Evolutionary conservation across 1,140 invertebrate genomes (phyloP).

Genomic region (Lepidurus couesii): DNA sequence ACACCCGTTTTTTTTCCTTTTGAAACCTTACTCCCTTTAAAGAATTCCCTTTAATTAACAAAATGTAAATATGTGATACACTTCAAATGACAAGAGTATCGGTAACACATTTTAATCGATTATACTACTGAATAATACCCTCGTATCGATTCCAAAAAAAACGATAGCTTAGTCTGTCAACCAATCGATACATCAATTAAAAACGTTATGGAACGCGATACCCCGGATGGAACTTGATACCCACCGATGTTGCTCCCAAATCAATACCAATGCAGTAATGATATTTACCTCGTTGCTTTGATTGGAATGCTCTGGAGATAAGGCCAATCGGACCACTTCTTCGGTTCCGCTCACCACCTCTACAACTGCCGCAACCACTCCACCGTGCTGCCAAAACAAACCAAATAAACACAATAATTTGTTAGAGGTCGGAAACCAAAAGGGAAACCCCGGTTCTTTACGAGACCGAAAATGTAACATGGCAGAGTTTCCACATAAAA

Average conservation of each 20-base stretch:
- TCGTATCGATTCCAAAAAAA: not conserved
- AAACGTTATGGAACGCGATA: slow-evolving; percentile 22
- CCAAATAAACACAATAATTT: not conserved
- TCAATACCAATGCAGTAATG: not conserved
- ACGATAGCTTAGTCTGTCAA: not conserved
- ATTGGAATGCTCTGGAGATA: slow-evolving; percentile 23
- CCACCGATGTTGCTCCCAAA: not conserved
- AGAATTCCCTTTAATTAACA: too few relatives aligned
- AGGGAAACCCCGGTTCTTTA: not conserved
- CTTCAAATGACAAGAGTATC: not conserved
- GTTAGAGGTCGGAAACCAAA: not conserved
- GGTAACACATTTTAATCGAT: not conserved
- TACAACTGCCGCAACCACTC: slow-evolving; percentile 33
- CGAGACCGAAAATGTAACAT: not conserved
- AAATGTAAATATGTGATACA: not conserved
- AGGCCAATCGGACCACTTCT: slow-evolving; percentile 28
- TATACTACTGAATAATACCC: not conserved
- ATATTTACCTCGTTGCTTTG: slow-evolving; percentile 24
- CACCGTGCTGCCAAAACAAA: slow-evolving; percentile 27
- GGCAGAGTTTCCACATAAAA: not conserved
- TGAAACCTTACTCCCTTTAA: too few relatives aligned
- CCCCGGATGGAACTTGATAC: slow-evolving; percentile 6
- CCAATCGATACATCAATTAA: slow-evolving; percentile 22
- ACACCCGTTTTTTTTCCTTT: too few relatives aligned
- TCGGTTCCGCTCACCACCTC: slow-evolving; percentile 34